Percentiles rank a stretch among this genome's conserved stretches.
Conservation (phyloP, 2,797 vertebrate species). For the Sebastes variabilis region DNA sequence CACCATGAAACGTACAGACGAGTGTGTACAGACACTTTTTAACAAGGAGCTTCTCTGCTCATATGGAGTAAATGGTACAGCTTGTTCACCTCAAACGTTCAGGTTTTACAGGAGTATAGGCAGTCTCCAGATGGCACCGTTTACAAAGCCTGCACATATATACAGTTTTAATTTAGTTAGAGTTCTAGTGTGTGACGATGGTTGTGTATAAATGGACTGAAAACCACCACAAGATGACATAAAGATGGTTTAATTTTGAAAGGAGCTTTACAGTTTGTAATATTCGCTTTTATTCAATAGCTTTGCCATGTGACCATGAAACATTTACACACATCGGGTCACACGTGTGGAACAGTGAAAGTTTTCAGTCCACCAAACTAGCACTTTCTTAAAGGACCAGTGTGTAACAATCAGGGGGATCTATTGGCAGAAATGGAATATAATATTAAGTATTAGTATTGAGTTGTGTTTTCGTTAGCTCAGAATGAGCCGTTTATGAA, state of each 20-base stretch:
- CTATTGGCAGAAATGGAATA: neutral
- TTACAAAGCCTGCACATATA: neutral
- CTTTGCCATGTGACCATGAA: neutral
- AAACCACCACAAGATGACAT: neutral
- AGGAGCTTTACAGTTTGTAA: neutral
- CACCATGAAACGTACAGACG: neutral
- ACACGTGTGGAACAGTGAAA: neutral
- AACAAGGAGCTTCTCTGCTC: neutral
- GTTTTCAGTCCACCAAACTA: neutral
- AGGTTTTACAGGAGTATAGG: neutral
- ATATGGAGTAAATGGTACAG: neutral
- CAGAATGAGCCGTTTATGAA: no score
- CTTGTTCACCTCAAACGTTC: neutral
- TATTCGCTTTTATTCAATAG: neutral
- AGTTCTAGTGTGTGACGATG: neutral
- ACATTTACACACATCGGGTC: neutral
- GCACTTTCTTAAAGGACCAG: neutral
- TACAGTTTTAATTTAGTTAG: neutral
- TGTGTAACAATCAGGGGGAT: neutral
- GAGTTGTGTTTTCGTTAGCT: no score
- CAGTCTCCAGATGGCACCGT: neutral
- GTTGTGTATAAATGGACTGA: neutral
- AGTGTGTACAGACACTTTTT: neutral
- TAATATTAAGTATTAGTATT: neutral
- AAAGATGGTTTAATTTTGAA: neutral